Base-by-base conservation (phyloP, 1,140 invertebrate genomes). In the Gonioctena quinquepunctata region DNA sequence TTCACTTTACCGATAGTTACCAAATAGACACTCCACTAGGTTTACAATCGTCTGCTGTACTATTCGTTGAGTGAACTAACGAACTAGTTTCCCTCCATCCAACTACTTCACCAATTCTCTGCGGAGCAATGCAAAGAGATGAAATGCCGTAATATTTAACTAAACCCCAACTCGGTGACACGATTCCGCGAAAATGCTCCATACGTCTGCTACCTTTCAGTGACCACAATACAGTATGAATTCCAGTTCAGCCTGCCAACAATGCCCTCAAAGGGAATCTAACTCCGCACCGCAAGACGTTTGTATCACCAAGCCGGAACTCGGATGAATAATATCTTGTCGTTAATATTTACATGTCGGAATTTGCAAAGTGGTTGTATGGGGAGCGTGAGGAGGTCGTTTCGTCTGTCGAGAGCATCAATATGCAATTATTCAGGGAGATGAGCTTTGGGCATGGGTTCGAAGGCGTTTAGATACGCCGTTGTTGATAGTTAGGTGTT, bases 261-360 rank as follows among this genome's bases (percentile, higher is more conserved):
- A 59, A 59, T 26, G 16, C 21, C 56, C 56, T 25, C 56, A 59
- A 59, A 59, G 56, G 25, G 56, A 59, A 25, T 25, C 23, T 25
- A 22, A 59, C n/a, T 16, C 26, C 23, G 56, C 23, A 59, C 56
- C 56, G 11, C 56, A 59, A 59, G 56, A 59, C 56, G 56, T 59
- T 59, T 59, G 25, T 25, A 59, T 59, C 23, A 23, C 25, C 23
- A n/a, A 22, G 56, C 21, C 5, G 23, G 56, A 59, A 59, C 25
- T 59, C 22, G 19, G 61, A 63, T 63, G 61, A 63, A 63, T 42
- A 49, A 63, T 63, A 49, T 63, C 61, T 49, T 63, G 42, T 42
- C 33, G 16, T 63, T 63, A 63, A 49, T 63, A 63, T 63, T 63
- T 63, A 63, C 61, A 63, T 28, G 42, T 18, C 27, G 33, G 19